A percentile compares a stretch with the other conserved stretches of the same genome.
Conservation (phyloP, 2,888 invertebrate genomes). For the Piscicola geometra region DNA sequence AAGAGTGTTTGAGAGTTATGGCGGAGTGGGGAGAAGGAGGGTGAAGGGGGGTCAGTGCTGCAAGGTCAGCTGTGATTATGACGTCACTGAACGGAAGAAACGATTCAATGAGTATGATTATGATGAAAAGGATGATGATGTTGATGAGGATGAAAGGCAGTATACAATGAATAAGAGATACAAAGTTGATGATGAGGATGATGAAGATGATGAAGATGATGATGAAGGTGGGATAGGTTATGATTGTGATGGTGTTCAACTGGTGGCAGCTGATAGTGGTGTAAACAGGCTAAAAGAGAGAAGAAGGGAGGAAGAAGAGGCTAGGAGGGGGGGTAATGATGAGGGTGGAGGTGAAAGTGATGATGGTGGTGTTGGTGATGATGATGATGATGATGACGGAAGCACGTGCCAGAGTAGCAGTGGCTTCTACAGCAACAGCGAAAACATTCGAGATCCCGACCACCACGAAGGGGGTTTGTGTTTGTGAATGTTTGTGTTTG, state of each 20-base stretch:
- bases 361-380: no score
- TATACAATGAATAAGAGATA: no score
- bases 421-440: neutral
- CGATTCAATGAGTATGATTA: neutral
- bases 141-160: no score
- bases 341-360: no score
- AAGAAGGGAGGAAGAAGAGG: neutral
- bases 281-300: no score
- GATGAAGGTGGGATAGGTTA: no score
- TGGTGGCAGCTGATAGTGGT: neutral
- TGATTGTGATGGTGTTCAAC: no score
- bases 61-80: neutral
- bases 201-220: neutral
- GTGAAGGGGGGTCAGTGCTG: neutral
- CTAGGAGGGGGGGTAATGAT: neutral
- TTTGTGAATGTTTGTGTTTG: neutral
- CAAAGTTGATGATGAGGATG: neutral
- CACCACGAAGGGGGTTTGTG: neutral
- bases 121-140: neutral
- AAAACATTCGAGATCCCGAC: neutral
- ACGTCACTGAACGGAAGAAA: neutral
- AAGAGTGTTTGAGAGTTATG: no score
- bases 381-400: slow-evolving; percentile 20
- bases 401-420: neutral
- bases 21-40: no score